Evolutionary conservation across 92 coral and sea anemone genomes (phyloP).

Genomic region (Phymanthus crucifer): DNA sequence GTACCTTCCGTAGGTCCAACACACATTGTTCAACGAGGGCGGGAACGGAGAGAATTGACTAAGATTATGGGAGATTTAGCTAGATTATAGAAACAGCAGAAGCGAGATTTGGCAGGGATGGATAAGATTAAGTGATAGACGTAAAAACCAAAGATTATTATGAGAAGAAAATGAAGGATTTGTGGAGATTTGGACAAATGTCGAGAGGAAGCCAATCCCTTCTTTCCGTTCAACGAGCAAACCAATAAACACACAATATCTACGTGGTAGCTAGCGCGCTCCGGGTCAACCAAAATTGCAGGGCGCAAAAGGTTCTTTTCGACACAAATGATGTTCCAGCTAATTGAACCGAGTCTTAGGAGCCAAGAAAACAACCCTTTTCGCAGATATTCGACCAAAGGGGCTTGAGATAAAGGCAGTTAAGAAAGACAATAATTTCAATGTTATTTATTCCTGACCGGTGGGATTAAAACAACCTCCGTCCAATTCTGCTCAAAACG

Average conservation of each 20-base stretch:
- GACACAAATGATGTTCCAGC: too few relatives aligned
- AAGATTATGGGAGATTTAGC: background rate
- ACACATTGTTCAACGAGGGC: background rate
- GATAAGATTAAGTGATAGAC: background rate
- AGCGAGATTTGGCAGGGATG: background rate
- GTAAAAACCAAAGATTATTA: constrained; percentile 1
- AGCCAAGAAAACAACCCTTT: too few relatives aligned
- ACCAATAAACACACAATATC: background rate
- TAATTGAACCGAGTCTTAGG: too few relatives aligned
- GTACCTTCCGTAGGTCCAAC: background rate
- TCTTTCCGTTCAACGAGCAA: background rate
- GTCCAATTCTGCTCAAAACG: too few relatives aligned
- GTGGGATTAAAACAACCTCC: too few relatives aligned
- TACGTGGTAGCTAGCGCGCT: too few relatives aligned
- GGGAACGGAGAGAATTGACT: background rate
- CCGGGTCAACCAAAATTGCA: too few relatives aligned
- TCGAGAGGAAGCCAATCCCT: background rate
- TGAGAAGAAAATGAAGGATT: background rate
- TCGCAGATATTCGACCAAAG: too few relatives aligned
- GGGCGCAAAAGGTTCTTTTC: too few relatives aligned
- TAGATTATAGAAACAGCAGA: background rate
- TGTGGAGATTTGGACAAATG: background rate
- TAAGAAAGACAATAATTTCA: too few relatives aligned
- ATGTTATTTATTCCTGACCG: too few relatives aligned
- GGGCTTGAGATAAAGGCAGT: too few relatives aligned